These are phyloP conservation scores for Dallia pectoralis DNA, from an alignment of 2,797 vertebrate genomes.

Conservation along the genomic window DNA sequence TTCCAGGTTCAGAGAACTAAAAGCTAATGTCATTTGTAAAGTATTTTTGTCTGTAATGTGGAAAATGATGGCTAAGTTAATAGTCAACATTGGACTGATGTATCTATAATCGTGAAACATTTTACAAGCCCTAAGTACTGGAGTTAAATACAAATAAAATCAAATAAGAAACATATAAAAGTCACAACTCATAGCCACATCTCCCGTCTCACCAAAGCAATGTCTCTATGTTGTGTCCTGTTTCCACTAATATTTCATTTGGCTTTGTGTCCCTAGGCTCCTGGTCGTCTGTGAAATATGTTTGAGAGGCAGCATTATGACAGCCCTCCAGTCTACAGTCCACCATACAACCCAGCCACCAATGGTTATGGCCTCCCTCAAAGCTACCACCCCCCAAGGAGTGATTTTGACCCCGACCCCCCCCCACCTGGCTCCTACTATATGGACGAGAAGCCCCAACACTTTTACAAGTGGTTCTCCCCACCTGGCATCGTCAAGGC, in stretches of 20 bases:
- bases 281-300: constrained; percentile 55
- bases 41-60: constrained; percentile 6
- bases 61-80: constrained; percentile 4
- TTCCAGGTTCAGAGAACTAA: constrained; percentile 40
- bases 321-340: constrained; percentile 79
- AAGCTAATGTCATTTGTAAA: constrained; percentile 34
- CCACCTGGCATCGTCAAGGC: constrained; percentile 80
- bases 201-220: neutral
- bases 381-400: constrained; percentile 67
- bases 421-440: constrained; percentile 78
- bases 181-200: neutral
- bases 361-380: constrained; percentile 65
- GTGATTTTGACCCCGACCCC: constrained; percentile 71
- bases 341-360: constrained; percentile 67
- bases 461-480: constrained; percentile 86
- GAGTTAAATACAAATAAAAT: too few species aligned
- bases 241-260: neutral
- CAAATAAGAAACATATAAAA: neutral
- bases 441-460: constrained; percentile 75
- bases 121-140: neutral
- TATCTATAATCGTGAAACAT: neutral
- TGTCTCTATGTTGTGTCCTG: neutral
- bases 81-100: neutral
- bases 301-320: constrained; percentile 77
- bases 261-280: constrained; percentile 21